Percentiles rank a stretch among this genome's conserved stretches.
Evolutionary conservation across 64 coral and sea anemone genomes (phyloP).

Genomic region (Actinia equina): DNA sequence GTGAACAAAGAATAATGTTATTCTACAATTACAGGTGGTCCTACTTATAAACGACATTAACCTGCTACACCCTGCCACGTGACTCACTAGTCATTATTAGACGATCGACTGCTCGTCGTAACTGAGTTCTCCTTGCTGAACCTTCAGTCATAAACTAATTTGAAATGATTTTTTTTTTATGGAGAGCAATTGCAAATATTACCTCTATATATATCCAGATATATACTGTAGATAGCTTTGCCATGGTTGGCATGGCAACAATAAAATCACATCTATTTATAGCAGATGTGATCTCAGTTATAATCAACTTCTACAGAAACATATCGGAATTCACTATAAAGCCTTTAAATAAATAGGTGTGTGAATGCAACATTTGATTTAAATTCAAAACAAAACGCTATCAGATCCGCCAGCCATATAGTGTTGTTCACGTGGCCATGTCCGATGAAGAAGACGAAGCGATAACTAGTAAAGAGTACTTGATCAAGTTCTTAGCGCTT

Average conservation of each 20-base stretch:
- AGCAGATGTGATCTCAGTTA: background rate
- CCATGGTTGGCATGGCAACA: background rate
- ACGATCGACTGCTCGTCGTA: background rate
- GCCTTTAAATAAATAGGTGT: background rate
- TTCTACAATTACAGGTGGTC: background rate
- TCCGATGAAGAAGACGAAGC: constrained; percentile 40
- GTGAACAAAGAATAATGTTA: background rate
- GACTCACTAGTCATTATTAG: background rate
- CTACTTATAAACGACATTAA: background rate
- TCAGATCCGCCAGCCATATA: too few species aligned
- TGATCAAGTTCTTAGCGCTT: constrained; percentile 85
- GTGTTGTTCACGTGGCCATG: background rate
- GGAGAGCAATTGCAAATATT: background rate
- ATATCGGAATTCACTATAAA: background rate
- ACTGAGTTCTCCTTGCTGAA: background rate
- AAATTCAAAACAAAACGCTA: background rate
- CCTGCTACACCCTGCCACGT: background rate
- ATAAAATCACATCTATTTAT: constrained; percentile 2
- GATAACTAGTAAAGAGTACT: constrained; percentile 35
- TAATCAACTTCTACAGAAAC: background rate
- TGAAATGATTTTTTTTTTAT: too few species aligned
- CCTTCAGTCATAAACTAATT: too few species aligned
- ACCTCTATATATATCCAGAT: background rate
- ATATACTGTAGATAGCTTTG: background rate
- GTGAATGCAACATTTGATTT: background rate